These are phyloP conservation scores for Acomys russatus DNA, from an alignment of 2,797 vertebrate genomes.

Conservation along the genomic window DNA sequence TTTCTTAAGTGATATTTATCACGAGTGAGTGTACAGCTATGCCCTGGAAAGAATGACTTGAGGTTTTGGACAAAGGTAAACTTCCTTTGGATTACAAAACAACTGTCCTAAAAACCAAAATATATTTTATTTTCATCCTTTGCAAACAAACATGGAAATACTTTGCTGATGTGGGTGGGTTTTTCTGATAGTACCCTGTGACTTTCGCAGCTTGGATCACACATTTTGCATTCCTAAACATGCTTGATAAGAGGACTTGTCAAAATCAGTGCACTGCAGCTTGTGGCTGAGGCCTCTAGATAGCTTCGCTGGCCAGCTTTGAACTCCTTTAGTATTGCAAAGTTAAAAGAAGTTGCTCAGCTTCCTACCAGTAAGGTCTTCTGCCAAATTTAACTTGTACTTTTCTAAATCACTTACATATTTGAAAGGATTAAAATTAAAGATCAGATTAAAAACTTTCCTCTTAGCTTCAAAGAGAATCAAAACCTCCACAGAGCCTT, in stretches of 20 bases:
- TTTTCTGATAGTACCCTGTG: constrained; percentile 72
- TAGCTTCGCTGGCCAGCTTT: constrained; percentile 86
- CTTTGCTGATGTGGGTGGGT: neutral
- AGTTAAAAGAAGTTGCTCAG: constrained; percentile 89
- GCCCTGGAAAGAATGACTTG: neutral
- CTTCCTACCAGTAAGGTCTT: constrained; percentile 84
- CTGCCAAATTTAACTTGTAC: constrained; percentile 89
- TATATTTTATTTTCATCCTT: constrained; percentile 72
- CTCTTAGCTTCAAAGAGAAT: constrained; percentile 88
- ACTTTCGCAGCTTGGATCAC: constrained; percentile 66
- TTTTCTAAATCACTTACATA: constrained; percentile 89
- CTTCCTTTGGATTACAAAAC: constrained; percentile 20
- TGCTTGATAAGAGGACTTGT: constrained; percentile 82
- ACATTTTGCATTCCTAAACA: constrained; percentile 78
- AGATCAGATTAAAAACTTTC: constrained; percentile 90
- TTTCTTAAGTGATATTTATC: neutral
- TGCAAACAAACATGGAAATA: neutral
- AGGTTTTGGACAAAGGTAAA: neutral
- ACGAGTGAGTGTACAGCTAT: neutral
- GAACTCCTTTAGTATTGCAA: constrained; percentile 85
- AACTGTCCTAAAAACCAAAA: neutral
- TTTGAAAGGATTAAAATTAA: constrained; percentile 91
- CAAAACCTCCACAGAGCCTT: constrained; percentile 83
- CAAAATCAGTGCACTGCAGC: constrained; percentile 87
- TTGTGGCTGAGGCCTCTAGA: constrained; percentile 87